Evolutionary conservation across 1,140 invertebrate genomes (phyloP).

Genomic region (Magallana angulata): DNA sequence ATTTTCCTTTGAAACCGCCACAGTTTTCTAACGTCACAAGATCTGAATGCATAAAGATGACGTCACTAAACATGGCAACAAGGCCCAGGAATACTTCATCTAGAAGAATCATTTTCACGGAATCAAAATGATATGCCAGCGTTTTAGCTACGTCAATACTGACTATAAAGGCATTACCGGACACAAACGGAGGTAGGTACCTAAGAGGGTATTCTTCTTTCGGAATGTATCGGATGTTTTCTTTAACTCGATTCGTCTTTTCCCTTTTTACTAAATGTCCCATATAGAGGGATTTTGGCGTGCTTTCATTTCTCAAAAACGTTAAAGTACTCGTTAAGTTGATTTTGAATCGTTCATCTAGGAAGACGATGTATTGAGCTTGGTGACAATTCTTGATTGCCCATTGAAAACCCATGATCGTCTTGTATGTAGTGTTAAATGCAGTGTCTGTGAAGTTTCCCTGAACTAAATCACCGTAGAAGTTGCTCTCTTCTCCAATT

Average conservation of each 20-base stretch:
- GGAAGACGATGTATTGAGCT: conserved; percentile 48
- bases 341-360: background rate
- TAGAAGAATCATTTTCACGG: background rate
- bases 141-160: background rate
- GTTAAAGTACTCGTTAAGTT: background rate
- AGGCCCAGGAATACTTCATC: conserved; percentile 2
- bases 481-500: conserved; percentile 51
- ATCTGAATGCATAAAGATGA: conserved; percentile 3
- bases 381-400: conserved; percentile 44
- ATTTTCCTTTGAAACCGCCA: background rate
- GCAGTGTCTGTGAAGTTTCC: conserved; percentile 57
- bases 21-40: background rate
- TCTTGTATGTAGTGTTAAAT: conserved; percentile 55
- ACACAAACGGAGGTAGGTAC: background rate
- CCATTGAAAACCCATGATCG: conserved; percentile 55
- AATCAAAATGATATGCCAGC: background rate
- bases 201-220: background rate
- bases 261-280: background rate
- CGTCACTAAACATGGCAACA: conserved; percentile 24
- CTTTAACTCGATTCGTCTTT: background rate
- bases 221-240: background rate
- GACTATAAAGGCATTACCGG: background rate
- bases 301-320: background rate
- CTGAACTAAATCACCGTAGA: conserved; percentile 58
- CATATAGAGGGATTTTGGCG: background rate